phyloP scores from a whole-genome alignment of 1,140 invertebrate genomes.

The Leptestheria dahalacensis region DNA sequence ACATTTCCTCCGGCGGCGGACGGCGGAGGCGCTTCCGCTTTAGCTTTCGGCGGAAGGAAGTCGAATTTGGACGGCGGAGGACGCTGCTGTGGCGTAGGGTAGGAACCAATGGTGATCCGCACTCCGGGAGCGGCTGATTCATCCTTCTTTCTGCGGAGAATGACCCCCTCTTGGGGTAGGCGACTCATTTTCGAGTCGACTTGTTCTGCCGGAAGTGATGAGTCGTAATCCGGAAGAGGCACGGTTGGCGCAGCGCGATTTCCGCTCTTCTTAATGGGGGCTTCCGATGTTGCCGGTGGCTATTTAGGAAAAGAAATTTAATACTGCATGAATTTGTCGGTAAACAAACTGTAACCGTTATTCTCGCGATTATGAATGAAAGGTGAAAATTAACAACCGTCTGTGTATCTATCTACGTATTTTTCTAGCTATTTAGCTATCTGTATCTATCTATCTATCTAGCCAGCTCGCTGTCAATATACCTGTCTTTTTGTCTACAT shows the following conservation, averaged over 20 bases:
- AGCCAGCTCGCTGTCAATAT: no score
- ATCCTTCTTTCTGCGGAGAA: background rate
- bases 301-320: no score
- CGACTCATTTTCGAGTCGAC: background rate
- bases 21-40: background rate
- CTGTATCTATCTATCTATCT: no score
- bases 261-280: no score
- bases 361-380: no score
- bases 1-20: slow-evolving; percentile 26
- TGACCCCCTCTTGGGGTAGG: background rate
- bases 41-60: slow-evolving; percentile 16
- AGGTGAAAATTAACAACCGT: no score
- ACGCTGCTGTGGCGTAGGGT: slow-evolving; percentile 35
- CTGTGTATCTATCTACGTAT: no score
- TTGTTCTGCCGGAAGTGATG: background rate
- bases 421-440: no score
- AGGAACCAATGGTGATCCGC: slow-evolving; percentile 46
- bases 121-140: background rate
- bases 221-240: slow-evolving; percentile 6
- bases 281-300: background rate
- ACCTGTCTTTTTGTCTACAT: no score
- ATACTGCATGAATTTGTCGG: no score
- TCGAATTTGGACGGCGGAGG: slow-evolving; percentile 18
- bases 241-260: background rate
- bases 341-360: no score